Evolutionary conservation across 2,888 invertebrate species (phyloP), one percentile per base, ranked within the genome.

Genomic region (Agrotis ipsilon): DNA sequence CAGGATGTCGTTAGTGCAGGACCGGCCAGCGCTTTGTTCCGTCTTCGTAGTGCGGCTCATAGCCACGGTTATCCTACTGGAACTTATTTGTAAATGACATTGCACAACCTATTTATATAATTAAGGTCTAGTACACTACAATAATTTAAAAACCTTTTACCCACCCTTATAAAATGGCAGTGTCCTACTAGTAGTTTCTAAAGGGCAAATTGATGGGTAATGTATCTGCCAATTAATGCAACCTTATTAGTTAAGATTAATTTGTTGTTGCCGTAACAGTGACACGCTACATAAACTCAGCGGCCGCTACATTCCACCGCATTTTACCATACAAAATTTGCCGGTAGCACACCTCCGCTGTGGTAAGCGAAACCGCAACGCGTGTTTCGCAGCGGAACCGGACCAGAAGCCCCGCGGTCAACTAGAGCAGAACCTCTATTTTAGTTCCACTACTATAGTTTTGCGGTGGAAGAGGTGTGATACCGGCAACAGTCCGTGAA

Each of bases 1-100:
- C 66, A 62, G 65, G 62, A 66, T 67, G 58, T 75, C 71, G 49
- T 71, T 76, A 71, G 54, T 69, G 54, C 62, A 54, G 49, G 39
- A 59, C 32, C 55, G 49, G 59, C 27, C 58, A 19, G 49, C 51
- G 51, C 32, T 57, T 43, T 65, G 70, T 59, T 39, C 27, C 32
- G 14, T 6, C 14, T 59, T n/a, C 39, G 13, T 14, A 14, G 16
- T 3, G n/a, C 19, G 19, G 19, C 54, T 55, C n/a, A 49, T 60
- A 18, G 19, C 19, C 39, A 27, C 39, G 24, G 49, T 51, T 55
- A 27, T 18, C 19, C 11, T 14, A 21, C 54, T 24, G n/a, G 18
- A 49, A 58, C 46, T 24, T 9, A 58, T 64, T 46, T n/a, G 24
- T 39, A 16, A 49, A 49, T 57, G 55, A 61, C 24, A 24, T 57